Conservation (phyloP, 2,888 invertebrate genomes). For the Germaria angustata region DNA sequence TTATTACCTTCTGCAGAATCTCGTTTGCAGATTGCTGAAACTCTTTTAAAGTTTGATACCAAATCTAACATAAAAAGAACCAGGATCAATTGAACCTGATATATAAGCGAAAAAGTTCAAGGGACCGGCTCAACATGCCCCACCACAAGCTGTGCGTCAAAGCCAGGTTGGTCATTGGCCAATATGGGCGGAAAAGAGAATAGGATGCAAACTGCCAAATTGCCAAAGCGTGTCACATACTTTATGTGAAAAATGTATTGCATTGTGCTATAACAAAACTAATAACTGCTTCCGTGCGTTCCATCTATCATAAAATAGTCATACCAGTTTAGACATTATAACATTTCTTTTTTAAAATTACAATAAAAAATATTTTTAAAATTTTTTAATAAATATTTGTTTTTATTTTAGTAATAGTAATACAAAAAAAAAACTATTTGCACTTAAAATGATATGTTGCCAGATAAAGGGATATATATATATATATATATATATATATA, state of each 20-base stretch:
- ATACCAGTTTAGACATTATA: background rate
- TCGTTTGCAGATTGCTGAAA: slow-evolving; percentile 41
- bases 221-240: background rate
- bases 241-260: slow-evolving; percentile 67
- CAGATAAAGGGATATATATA: background rate
- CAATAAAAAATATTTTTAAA: background rate
- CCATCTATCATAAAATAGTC: background rate
- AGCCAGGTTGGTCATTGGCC: background rate
- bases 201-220: no score
- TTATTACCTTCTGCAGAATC: slow-evolving; percentile 43
- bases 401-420: background rate
- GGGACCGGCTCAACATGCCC: no score
- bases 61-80: slow-evolving; percentile 24
- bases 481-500: no score
- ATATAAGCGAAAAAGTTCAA: background rate
- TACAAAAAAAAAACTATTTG: background rate
- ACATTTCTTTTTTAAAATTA: background rate
- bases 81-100: slow-evolving; percentile 2
- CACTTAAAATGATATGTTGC: background rate
- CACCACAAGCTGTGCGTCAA: no score
- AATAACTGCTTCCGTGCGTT: slow-evolving; percentile 53
- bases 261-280: slow-evolving; percentile 67
- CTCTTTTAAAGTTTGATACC: slow-evolving; percentile 21
- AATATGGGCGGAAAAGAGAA: background rate
- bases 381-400: background rate